phyloP scores from a whole-genome alignment of 2,113 vertebrate genomes.

The Macrotus californicus region DNA sequence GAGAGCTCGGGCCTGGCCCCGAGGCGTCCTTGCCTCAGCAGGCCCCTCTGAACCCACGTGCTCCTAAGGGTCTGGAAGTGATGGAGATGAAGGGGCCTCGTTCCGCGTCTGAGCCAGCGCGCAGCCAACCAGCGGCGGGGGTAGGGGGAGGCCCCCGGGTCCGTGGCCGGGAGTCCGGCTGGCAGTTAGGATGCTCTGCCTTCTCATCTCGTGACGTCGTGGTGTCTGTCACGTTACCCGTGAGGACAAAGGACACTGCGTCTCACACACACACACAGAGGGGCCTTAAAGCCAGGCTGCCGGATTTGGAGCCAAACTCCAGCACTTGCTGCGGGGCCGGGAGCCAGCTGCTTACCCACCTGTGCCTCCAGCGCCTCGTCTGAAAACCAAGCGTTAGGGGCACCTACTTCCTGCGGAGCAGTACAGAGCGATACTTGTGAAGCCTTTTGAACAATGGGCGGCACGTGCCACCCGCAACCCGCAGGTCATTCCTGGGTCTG shows the following conservation, averaged over 20 bases:
- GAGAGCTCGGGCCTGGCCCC: not conserved
- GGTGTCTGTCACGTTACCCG: too few species aligned
- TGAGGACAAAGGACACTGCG: not conserved
- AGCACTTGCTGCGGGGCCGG: not conserved
- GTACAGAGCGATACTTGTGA: not conserved
- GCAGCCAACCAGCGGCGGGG: not conserved
- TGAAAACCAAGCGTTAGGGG: too few species aligned
- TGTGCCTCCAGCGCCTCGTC: not conserved
- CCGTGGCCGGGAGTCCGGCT: not conserved
- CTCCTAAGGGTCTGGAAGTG: not conserved
- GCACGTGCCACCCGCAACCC: not conserved
- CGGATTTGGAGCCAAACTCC: not conserved
- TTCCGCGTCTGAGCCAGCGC: too few species aligned
- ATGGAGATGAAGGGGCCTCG: not conserved
- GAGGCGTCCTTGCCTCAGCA: not conserved
- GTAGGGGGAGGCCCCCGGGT: too few species aligned
- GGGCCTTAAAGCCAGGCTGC: not conserved
- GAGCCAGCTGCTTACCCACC: not conserved
- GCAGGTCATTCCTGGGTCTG: not conserved
- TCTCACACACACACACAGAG: accelerated
- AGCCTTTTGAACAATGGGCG: accelerated
- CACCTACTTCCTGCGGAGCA: too few species aligned
- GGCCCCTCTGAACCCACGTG: accelerated
- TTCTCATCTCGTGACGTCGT: not conserved
- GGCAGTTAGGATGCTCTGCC: not conserved